A percentile compares a stretch with the other conserved stretches of the same genome.
These are phyloP conservation scores for Hyalella azteca DNA, from an alignment of 2,888 invertebrate genomes.

Conservation along the genomic window DNA sequence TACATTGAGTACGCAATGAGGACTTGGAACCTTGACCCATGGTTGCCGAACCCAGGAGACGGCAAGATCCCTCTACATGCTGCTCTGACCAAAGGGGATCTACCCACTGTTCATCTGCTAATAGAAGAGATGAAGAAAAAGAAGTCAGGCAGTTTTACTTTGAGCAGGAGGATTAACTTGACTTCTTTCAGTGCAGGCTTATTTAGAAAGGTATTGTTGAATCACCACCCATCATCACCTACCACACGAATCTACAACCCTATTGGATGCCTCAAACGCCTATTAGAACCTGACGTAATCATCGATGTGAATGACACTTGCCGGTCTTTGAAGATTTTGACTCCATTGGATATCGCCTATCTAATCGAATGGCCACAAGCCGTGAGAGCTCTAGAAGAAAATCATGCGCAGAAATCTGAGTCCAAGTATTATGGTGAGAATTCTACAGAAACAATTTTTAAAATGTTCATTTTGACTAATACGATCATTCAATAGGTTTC, in stretches of 20 bases:
- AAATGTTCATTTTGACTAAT: too few species aligned
- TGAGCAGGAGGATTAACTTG: background rate
- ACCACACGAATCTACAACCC: background rate
- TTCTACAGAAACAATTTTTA: too few species aligned
- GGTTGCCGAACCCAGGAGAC: background rate
- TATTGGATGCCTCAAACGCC: background rate
- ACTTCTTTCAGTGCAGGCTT: background rate
- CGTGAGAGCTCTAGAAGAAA: background rate
- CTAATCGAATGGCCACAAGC: background rate
- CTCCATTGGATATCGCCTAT: background rate
- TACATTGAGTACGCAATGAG: background rate
- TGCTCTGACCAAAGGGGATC: background rate
- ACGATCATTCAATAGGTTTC: too few species aligned
- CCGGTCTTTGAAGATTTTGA: background rate
- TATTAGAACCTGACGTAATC: slow-evolving; percentile 1
- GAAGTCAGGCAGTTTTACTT: background rate
- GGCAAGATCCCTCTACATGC: background rate
- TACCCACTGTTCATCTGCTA: background rate
- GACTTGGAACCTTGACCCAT: background rate
- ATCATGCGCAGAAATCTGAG: background rate
- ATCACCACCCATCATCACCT: background rate
- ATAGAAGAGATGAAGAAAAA: slow-evolving; percentile 8
- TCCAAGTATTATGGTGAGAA: too few species aligned
- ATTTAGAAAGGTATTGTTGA: background rate
- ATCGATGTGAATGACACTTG: background rate